Conservation (phyloP, 1,140 invertebrate genomes). For the Diuraphis noxia region DNA sequence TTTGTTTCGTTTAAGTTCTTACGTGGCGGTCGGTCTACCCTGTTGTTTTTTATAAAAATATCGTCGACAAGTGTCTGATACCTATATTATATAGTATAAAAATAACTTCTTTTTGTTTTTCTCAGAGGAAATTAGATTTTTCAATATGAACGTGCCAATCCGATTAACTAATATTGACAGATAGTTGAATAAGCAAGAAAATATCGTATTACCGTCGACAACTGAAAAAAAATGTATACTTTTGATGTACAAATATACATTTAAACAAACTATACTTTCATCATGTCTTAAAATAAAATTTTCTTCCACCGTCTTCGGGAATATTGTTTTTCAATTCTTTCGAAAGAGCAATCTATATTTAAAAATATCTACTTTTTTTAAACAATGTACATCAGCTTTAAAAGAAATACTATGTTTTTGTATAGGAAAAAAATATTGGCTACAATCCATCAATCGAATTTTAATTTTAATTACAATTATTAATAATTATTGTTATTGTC, state of each 20-base stretch:
- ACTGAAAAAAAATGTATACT: not conserved
- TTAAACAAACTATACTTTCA: no score
- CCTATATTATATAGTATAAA: not conserved
- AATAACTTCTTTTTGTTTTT: not conserved
- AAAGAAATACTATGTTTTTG: not conserved
- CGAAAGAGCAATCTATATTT: not conserved
- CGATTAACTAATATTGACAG: slow-evolving; percentile 24
- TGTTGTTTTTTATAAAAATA: not conserved
- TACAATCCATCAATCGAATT: not conserved
- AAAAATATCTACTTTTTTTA: not conserved
- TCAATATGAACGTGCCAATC: not conserved
- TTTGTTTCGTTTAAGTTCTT: not conserved
- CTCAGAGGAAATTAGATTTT: slow-evolving; percentile 23
- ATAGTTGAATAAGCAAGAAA: not conserved
- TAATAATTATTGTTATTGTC: not conserved
- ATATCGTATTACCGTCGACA: not conserved
- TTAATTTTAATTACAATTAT: not conserved
- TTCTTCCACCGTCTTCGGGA: not conserved
- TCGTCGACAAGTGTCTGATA: no score
- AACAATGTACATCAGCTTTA: no score
- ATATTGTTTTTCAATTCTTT: not conserved
- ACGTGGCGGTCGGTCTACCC: no score
- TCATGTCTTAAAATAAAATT: not conserved
- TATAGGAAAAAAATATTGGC: not conserved
- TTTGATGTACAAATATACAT: not conserved